phyloP scores from a whole-genome alignment of 2,888 invertebrate genomes.

The Aporophyla nigra region DNA sequence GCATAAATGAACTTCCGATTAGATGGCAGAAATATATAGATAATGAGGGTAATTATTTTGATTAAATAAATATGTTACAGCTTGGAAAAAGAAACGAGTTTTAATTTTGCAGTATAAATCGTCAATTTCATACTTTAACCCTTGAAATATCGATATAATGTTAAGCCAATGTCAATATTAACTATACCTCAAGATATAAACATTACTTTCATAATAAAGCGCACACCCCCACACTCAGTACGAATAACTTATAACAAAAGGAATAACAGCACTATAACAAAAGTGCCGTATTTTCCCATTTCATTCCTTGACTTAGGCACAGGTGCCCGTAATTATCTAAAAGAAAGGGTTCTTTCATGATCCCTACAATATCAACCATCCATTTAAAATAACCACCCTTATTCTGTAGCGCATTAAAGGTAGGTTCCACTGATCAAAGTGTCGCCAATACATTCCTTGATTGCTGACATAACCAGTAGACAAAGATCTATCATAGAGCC shows the following conservation, averaged over 20 bases:
- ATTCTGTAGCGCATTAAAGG: slow-evolving; percentile 29
- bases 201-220: slow-evolving; percentile 13
- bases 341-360: slow-evolving; percentile 72
- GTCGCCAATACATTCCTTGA: slow-evolving; percentile 36
- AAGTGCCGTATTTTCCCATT: slow-evolving; percentile 53
- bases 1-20: too few relatives aligned
- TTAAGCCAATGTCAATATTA: neutral
- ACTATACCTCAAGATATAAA: neutral
- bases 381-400: slow-evolving; percentile 49
- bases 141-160: too few relatives aligned
- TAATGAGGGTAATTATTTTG: too few relatives aligned
- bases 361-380: slow-evolving; percentile 59
- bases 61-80: too few relatives aligned
- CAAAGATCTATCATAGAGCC: slow-evolving; percentile 36
- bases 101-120: too few relatives aligned
- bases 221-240: slow-evolving; percentile 5
- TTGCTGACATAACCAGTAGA: slow-evolving; percentile 33
- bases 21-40: too few relatives aligned
- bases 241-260: slow-evolving; percentile 45
- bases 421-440: slow-evolving; percentile 41
- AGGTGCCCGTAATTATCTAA: slow-evolving; percentile 75
- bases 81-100: too few relatives aligned
- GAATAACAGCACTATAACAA: slow-evolving; percentile 57
- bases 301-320: slow-evolving; percentile 67
- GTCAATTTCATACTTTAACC: too few relatives aligned